Percentiles rank a stretch among this genome's conserved stretches.
Evolutionary conservation across 2,113 vertebrate genomes (phyloP).

Genomic region (cattle (Bos taurus)): ARS-UCD2.0 NC_037348.1:69010501-69011000

Average conservation of each 20-base stretch:
- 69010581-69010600: fast-evolving
- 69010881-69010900: fast-evolving
- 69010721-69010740: too few species aligned
- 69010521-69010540: fast-evolving
- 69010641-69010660: too few species aligned
- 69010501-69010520: too few species aligned
- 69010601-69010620: too few species aligned
- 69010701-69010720: too few species aligned
- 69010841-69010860: fast-evolving
- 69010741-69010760: not conserved
- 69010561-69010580: not conserved
- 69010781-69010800: not conserved
- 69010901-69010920: fast-evolving
- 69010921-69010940: not conserved
- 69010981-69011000: not conserved
- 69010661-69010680: not conserved
- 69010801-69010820: fast-evolving
- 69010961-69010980: not conserved
- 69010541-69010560: fast-evolving
- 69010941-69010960: not conserved
- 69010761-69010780: not conserved
- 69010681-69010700: fast-evolving
- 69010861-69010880: too few species aligned
- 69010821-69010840: not conserved
- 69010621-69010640: not conserved